A percentile compares a stretch with the other conserved stretches of the same genome.
These are phyloP conservation scores for Drosophila bocqueti DNA, from an alignment of 1,140 invertebrate species.

Conservation along the genomic window DNA sequence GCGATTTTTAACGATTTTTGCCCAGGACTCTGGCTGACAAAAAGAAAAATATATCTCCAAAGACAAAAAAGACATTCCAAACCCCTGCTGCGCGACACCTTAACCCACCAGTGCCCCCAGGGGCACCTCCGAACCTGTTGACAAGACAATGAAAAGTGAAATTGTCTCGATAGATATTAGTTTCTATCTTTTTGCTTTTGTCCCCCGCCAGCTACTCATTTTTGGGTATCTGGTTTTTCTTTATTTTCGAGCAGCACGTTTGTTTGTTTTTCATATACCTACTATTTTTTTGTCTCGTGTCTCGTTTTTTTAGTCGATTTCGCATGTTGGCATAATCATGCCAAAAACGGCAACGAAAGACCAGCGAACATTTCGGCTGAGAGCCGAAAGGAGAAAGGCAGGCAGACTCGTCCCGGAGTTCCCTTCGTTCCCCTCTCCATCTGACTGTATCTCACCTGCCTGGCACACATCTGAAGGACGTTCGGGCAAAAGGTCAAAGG, in stretches of 20 bases:
- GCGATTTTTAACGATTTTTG: neutral
- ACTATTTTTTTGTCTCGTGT: neutral
- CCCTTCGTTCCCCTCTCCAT: neutral
- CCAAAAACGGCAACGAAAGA: constrained; percentile 67
- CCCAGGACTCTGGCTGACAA: constrained; percentile 14
- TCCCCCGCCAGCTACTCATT: constrained; percentile 13
- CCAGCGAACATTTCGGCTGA: constrained; percentile 11
- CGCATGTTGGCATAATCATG: constrained; percentile 77
- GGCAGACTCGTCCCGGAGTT: neutral
- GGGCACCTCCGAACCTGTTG: constrained; percentile 8
- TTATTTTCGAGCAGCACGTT: constrained; percentile 41
- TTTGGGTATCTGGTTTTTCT: constrained; percentile 48
- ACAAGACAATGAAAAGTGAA: constrained; percentile 76
- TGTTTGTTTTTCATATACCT: constrained; percentile 24
- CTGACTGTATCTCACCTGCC: neutral
- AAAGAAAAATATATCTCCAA: neutral
- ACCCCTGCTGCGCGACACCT: neutral
- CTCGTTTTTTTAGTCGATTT: constrained; percentile 43
- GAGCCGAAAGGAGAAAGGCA: constrained; percentile 37
- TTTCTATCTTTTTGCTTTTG: constrained; percentile 17
- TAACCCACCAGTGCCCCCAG: neutral
- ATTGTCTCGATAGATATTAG: constrained; percentile 68
- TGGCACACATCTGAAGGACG: constrained; percentile 67
- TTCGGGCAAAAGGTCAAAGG: constrained; percentile 64
- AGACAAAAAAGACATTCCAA: neutral